Conservation (phyloP, 2,888 invertebrate species). For the Sinopyrophorus schimmeli region DNA sequence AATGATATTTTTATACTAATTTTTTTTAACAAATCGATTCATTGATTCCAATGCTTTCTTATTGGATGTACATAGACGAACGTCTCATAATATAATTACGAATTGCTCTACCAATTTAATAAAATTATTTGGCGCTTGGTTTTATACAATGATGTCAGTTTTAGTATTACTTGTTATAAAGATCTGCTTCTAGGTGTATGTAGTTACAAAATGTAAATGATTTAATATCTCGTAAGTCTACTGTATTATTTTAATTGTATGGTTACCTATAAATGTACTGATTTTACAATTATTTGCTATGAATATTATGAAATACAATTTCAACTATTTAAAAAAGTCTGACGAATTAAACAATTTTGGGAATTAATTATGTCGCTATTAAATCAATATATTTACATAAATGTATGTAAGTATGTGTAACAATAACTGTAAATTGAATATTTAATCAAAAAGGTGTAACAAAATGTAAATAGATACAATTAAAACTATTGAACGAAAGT, state of each 20-base stretch:
- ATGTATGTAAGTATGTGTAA: constrained; percentile 15
- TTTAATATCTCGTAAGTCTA: constrained; percentile 4
- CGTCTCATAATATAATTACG: too few species aligned
- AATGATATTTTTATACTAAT: constrained; percentile 28
- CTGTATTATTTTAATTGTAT: constrained; percentile 10
- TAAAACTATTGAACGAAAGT: too few species aligned
- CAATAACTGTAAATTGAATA: constrained; percentile 20
- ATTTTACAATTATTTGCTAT: neutral
- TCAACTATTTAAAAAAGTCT: neutral
- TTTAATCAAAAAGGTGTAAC: constrained; percentile 13
- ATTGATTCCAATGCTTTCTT: constrained; percentile 15
- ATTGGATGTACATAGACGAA: constrained; percentile 18
- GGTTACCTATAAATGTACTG: constrained; percentile 13
- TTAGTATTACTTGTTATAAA: constrained; percentile 7
- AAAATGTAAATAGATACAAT: constrained; percentile 26
- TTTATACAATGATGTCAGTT: constrained; percentile 1
- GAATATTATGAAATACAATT: neutral
- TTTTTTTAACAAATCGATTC: constrained; percentile 19
- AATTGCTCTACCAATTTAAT: too few species aligned
- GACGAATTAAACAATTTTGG: constrained; percentile 4
- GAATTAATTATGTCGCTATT: neutral
- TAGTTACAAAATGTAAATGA: constrained; percentile 3
- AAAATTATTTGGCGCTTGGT: neutral
- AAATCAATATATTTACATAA: constrained; percentile 12
- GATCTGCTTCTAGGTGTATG: constrained; percentile 8